Conservation (phyloP, 2,797 vertebrate genomes). For the Brotula barbata region DNA sequence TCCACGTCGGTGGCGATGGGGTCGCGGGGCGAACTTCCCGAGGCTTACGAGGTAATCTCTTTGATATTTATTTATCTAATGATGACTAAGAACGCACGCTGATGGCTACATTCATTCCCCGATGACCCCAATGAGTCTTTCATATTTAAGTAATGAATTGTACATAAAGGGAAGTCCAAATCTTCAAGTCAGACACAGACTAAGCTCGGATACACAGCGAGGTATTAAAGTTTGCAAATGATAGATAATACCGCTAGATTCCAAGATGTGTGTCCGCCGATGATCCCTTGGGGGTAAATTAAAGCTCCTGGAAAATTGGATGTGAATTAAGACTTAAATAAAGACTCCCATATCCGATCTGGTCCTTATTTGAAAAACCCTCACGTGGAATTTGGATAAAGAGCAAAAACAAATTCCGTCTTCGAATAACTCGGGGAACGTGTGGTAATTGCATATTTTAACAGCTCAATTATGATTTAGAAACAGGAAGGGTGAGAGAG, state of each 20-base stretch:
- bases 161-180: constrained; percentile 73
- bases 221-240: constrained; percentile 81
- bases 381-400: constrained; percentile 60
- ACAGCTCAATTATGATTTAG: constrained; percentile 47
- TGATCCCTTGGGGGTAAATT: constrained; percentile 73
- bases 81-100: constrained; percentile 79
- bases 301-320: constrained; percentile 76
- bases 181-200: constrained; percentile 69
- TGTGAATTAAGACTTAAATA: constrained; percentile 75
- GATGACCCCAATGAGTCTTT: constrained; percentile 75
- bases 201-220: constrained; percentile 69
- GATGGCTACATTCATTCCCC: constrained; percentile 67
- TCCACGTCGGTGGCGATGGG: constrained; percentile 53
- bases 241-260: constrained; percentile 78
- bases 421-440: constrained; percentile 58
- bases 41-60: constrained; percentile 79
- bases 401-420: constrained; percentile 68
- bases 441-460: constrained; percentile 68
- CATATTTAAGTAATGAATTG: constrained; percentile 76
- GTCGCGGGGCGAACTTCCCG: constrained; percentile 51
- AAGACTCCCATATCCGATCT: constrained; percentile 52
- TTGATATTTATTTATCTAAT: constrained; percentile 84
- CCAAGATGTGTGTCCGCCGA: constrained; percentile 71
- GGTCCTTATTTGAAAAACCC: constrained; percentile 58
- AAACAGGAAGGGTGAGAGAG: constrained; percentile 25